Conservation (phyloP, 2,113 vertebrate genomes). For the Elachura formosa region DNA sequence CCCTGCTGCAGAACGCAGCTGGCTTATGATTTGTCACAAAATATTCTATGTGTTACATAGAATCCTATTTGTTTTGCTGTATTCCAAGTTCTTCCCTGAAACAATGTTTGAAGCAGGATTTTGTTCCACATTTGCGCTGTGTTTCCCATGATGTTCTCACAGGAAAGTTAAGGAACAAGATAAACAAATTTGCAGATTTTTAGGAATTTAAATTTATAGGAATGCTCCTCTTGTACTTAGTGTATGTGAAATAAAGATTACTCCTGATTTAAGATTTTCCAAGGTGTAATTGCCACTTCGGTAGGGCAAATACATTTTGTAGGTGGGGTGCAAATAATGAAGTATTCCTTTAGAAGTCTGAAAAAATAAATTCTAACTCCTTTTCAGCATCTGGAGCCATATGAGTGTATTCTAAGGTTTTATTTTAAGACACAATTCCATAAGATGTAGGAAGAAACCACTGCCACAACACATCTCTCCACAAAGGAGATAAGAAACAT, state of each 20-base stretch:
- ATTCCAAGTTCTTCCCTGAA: not conserved
- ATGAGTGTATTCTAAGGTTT: not conserved
- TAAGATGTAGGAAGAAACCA: not conserved
- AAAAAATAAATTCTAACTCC: not conserved
- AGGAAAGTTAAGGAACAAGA: not conserved
- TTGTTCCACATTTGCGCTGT: not conserved
- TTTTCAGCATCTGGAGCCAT: not conserved
- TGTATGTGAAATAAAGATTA: not conserved
- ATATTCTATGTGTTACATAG: too few species aligned
- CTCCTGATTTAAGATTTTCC: not conserved
- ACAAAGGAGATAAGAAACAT: not conserved
- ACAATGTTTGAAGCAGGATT: not conserved
- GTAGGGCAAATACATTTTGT: not conserved
- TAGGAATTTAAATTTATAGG: not conserved
- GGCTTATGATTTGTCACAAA: not conserved
- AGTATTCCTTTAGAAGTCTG: not conserved
- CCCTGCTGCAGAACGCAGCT: not conserved
- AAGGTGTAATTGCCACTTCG: not conserved
- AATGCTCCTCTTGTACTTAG: not conserved
- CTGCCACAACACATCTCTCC: not conserved
- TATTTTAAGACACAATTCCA: not conserved
- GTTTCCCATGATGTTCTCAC: not conserved
- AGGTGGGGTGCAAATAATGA: not conserved
- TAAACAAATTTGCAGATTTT: not conserved
- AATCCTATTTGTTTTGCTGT: not conserved